Conservation (phyloP, 2,113 vertebrate genomes). For the Salvelinus sp. region DNA sequence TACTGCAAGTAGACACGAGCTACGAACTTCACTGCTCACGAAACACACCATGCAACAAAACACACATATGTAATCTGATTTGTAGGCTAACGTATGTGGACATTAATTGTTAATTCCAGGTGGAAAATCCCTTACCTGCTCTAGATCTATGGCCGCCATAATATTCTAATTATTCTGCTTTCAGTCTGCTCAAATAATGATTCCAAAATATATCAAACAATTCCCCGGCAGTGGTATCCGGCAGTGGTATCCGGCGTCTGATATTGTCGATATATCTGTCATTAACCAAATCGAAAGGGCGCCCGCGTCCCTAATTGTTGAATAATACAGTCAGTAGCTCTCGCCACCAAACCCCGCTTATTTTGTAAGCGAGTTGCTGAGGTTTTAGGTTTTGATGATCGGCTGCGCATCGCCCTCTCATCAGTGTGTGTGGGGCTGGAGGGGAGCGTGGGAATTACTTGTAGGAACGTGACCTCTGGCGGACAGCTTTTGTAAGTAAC, state of each 20-base stretch:
- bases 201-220: neutral
- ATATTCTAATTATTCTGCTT: slow-evolving; percentile 6
- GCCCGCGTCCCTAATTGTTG: neutral
- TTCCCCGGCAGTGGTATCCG: neutral
- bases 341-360: slow-evolving; percentile 20
- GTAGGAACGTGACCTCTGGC: neutral
- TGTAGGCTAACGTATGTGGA: neutral
- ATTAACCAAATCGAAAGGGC: neutral
- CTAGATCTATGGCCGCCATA: slow-evolving; percentile 8
- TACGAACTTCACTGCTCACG: neutral
- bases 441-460: neutral
- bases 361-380: slow-evolving; percentile 20
- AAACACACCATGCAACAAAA: neutral
- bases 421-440: neutral
- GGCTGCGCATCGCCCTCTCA: slow-evolving; percentile 30
- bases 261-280: neutral
- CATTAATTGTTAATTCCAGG: neutral
- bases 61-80: neutral
- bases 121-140: slow-evolving; percentile 4
- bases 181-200: neutral
- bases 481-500: neutral
- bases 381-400: slow-evolving; percentile 10
- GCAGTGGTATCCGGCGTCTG: neutral
- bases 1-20: neutral
- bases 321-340: neutral